phyloP scores from a whole-genome alignment of 2,113 vertebrate genomes.

The Columba livia region DNA sequence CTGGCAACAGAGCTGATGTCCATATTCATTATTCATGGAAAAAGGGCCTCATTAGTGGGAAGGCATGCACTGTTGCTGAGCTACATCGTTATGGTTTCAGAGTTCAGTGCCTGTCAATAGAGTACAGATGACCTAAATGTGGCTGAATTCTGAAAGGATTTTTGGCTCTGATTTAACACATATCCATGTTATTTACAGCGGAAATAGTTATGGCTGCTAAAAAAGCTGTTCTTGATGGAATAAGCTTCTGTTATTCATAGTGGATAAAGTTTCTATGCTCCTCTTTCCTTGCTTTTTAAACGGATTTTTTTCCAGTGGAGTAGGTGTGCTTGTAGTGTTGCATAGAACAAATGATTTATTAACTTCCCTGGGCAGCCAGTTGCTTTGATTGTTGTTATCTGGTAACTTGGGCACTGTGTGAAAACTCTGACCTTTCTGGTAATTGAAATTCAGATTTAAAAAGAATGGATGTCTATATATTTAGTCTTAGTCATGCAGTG shows the following conservation, averaged over 20 bases:
- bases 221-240: conserved; percentile 37
- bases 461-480: neutral
- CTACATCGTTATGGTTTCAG: conserved; percentile 67
- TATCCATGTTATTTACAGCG: conserved; percentile 60
- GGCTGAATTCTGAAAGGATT: conserved; percentile 63
- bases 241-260: conserved; percentile 17
- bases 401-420: conserved; percentile 8
- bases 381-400: neutral
- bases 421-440: conserved; percentile 1
- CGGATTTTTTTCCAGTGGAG: neutral
- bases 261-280: conserved; percentile 3
- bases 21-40: conserved; percentile 76
- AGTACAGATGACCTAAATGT: conserved; percentile 73
- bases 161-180: conserved; percentile 59
- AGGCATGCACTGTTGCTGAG: conserved; percentile 66
- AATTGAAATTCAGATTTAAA: neutral
- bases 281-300: neutral
- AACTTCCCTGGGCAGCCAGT: neutral
- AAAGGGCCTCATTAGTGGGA: conserved; percentile 75
- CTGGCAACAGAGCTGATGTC: conserved; percentile 79
- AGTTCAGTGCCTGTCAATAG: conserved; percentile 69
- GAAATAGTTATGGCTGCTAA: conserved; percentile 56
- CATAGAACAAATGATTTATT: neutral
- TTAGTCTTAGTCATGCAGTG: neutral
- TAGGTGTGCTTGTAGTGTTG: neutral